These are phyloP conservation scores for Habroteleia sp. DNA, from an alignment of 2,888 invertebrate species.

Conservation along the genomic window DNA sequence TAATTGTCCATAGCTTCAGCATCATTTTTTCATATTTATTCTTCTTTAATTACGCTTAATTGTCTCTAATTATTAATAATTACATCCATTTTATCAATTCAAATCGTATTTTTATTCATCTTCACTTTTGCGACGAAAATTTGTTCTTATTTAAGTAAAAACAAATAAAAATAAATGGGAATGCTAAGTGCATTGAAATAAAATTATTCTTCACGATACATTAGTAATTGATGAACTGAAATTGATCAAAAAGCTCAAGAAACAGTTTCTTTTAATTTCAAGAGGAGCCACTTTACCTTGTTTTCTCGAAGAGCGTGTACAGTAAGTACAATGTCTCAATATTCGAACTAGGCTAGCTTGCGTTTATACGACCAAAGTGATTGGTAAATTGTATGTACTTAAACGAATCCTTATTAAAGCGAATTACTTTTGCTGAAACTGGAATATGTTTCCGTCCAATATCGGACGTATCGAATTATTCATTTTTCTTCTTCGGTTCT, in stretches of 20 bases:
- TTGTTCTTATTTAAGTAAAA: no score
- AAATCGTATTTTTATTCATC: no score
- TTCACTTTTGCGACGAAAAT: no score
- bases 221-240: slow-evolving; percentile 36
- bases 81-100: no score
- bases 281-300: slow-evolving; percentile 24
- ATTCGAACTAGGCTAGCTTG: slow-evolving; percentile 52
- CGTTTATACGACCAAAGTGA: slow-evolving; percentile 36
- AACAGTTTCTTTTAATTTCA: slow-evolving; percentile 47
- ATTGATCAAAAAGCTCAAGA: slow-evolving; percentile 25
- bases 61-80: no score
- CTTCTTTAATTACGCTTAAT: no score
- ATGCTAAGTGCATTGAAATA: slow-evolving; percentile 7
- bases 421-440: slow-evolving; percentile 49
- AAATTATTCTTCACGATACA: slow-evolving; percentile 24
- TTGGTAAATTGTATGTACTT: slow-evolving; percentile 55
- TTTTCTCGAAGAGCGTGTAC: neutral
- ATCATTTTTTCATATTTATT: no score
- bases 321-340: slow-evolving; percentile 37
- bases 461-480: slow-evolving; percentile 27
- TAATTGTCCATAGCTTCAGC: no score
- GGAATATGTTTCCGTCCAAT: slow-evolving; percentile 37
- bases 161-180: no score
- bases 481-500: slow-evolving; percentile 1
- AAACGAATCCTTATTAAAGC: slow-evolving; percentile 44